Conservation (phyloP, 2,888 invertebrate species). For the Agonopterix heracliana region DNA sequence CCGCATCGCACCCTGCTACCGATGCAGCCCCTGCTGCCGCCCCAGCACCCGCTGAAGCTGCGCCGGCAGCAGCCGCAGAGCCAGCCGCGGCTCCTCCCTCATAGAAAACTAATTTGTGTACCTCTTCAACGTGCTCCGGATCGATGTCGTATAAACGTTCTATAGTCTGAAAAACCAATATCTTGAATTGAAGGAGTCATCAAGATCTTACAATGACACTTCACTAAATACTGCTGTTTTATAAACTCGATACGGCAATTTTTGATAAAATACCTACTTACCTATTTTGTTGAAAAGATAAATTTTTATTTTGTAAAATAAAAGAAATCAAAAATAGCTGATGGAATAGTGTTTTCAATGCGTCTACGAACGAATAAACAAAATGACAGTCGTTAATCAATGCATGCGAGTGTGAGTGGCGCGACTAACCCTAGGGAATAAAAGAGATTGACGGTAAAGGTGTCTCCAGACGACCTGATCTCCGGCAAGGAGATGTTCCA, state of each 20-base stretch:
- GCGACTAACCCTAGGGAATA: slow-evolving; percentile 18
- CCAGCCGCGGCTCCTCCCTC: slow-evolving; percentile 15
- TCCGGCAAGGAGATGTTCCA: slow-evolving; percentile 93
- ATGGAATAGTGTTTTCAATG: slow-evolving; percentile 44
- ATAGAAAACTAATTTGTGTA: neutral
- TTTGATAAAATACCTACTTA: neutral
- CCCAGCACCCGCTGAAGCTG: slow-evolving; percentile 20
- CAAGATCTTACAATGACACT: no score
- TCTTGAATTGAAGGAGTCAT: no score
- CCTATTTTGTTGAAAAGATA: neutral
- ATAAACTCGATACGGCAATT: no score
- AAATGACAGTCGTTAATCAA: slow-evolving; percentile 7
- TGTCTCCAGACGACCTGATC: slow-evolving; percentile 86
- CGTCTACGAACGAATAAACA: neutral
- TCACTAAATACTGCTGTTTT: no score
- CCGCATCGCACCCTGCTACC: slow-evolving; percentile 17
- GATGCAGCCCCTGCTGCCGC: slow-evolving; percentile 19
- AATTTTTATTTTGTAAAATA: slow-evolving; percentile 38
- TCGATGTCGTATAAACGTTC: neutral
- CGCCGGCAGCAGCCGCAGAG: slow-evolving; percentile 20
- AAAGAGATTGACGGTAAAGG: slow-evolving; percentile 37
- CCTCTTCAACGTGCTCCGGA: slow-evolving; percentile 1
- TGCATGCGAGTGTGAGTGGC: slow-evolving; percentile 38
- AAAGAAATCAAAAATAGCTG: slow-evolving; percentile 62
- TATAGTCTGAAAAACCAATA: neutral